Base-by-base conservation (phyloP, 1,140 invertebrate genomes). In the Telenomus remus region DNA sequence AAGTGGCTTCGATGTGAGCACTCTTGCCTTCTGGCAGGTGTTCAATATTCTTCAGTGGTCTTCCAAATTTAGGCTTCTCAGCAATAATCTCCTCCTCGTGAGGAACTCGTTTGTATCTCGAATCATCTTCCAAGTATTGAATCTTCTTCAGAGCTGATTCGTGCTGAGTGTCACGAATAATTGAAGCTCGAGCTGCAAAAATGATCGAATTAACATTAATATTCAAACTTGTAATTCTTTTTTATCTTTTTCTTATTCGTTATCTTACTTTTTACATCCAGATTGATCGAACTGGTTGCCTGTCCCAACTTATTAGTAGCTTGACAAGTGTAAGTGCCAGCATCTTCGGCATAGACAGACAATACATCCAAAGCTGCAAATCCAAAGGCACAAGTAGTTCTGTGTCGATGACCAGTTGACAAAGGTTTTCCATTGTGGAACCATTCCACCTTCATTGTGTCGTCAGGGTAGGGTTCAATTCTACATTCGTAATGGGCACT, bases 401-500 rank as follows among this genome's bases (percentile, higher is more conserved):
- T 92, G 89, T 96, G 98, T 73, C 96, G 92, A 84, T 97, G 95
- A 49, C 96, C 96, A 63, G 94, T 95, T 81, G 93, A 93, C n/a
- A 98, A 85, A 39, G 96, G 95, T 85, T 96, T 94, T 49, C 95
- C 96, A 85, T 98, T 97, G 80, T 96, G 94, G 86, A 95, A 96
- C 97, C 97, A 98, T 87, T 97, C 95, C 0, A 98, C 94, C 74
- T 94, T 93, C 82, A 99, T 92, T 54, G 94, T 94, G 1, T 96
- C 92, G 89, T 99, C 98, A 8, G 96, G 96, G 81, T 97, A 95
- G 39, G 98, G 98, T 79, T 98, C 95, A 79, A 99, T 95, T 48
- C 96, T 92, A 80, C 97, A 98, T 89, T 99, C 97, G 85, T 99
- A 99, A 82, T 97, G 96, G 54, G 95, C 95, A 82, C 94, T 96